phyloP scores from a whole-genome alignment of 2,797 vertebrate species.

The Capromys pilorides region DNA sequence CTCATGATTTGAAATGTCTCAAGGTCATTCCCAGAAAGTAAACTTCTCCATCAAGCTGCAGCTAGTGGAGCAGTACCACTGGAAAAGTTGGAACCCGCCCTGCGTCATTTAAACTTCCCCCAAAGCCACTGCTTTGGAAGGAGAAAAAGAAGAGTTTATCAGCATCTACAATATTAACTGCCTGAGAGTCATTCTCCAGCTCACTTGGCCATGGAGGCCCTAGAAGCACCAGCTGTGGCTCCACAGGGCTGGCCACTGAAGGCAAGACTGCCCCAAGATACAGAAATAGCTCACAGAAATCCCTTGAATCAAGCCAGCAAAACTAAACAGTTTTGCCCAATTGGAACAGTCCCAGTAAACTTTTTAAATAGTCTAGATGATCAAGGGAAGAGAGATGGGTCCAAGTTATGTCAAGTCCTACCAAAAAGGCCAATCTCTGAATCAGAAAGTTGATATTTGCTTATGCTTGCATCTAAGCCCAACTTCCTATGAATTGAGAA shows the following conservation, averaged over 20 bases:
- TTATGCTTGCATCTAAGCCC: constrained; percentile 75
- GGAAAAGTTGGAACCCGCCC: constrained; percentile 89
- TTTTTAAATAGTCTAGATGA: constrained; percentile 89
- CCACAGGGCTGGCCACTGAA: constrained; percentile 86
- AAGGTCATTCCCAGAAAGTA: constrained; percentile 88
- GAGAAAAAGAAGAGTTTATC: constrained; percentile 93
- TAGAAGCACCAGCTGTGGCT: constrained; percentile 86
- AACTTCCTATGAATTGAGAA: constrained; percentile 70
- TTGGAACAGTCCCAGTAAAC: constrained; percentile 90
- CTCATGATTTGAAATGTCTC: constrained; percentile 94
- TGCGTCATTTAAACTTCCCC: constrained; percentile 87
- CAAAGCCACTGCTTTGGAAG: constrained; percentile 80
- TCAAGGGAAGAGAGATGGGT: constrained; percentile 79
- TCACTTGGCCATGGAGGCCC: constrained; percentile 79
- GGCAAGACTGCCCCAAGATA: constrained; percentile 85
- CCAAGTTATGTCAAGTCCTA: constrained; percentile 76
- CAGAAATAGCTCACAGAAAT: constrained; percentile 78
- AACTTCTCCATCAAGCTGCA: constrained; percentile 93
- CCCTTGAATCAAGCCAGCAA: constrained; percentile 82
- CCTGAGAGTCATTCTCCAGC: constrained; percentile 83
- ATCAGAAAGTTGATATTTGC: constrained; percentile 73
- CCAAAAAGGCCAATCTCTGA: constrained; percentile 85
- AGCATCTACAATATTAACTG: constrained; percentile 78
- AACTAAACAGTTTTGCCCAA: constrained; percentile 85
- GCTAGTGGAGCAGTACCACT: constrained; percentile 90